Percentiles rank a stretch among this genome's conserved stretches.
Conservation (phyloP, 1,140 invertebrate species). For the Drosophila orosa region DNA sequence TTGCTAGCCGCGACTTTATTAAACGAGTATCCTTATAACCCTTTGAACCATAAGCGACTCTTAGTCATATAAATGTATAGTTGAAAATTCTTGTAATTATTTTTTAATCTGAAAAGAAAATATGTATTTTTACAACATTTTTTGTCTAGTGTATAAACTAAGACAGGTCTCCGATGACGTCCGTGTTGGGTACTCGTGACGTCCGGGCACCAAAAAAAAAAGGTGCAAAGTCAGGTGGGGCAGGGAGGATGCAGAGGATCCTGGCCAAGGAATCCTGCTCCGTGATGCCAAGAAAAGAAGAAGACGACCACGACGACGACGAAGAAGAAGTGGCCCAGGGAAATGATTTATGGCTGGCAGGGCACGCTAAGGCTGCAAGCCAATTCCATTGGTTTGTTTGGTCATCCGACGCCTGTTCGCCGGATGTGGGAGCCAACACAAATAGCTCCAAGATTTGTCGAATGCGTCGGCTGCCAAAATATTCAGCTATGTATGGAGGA, state of each 20-base stretch:
- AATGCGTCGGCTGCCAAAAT: constrained; percentile 41
- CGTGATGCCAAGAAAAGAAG: constrained; percentile 13
- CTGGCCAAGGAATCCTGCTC: constrained; percentile 25
- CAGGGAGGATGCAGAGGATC: constrained; percentile 16
- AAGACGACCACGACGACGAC: not conserved
- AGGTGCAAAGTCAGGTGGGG: constrained; percentile 57
- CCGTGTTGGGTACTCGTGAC: constrained; percentile 53
- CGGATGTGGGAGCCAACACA: constrained; percentile 58
- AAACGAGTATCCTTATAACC: too few species aligned
- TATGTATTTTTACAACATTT: not conserved
- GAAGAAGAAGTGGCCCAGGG: constrained; percentile 37
- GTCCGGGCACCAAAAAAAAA: constrained; percentile 52
- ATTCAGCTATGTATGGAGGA: constrained; percentile 24
- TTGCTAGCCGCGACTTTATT: too few species aligned
- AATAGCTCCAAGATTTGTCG: constrained; percentile 67
- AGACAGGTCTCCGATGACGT: constrained; percentile 57
- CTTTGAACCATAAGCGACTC: too few species aligned
- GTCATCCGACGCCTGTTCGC: constrained; percentile 45
- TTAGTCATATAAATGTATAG: too few species aligned
- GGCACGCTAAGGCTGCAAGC: constrained; percentile 31
- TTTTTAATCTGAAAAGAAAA: not conserved
- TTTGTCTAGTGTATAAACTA: constrained; percentile 4
- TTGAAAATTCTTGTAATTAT: not conserved
- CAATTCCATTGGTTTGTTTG: constrained; percentile 48
- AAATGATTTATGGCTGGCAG: constrained; percentile 54